Percentiles rank a stretch among this genome's conserved stretches.
Conservation (phyloP, 2,797 vertebrate species). For the Chelidonichthys spinosus region DNA sequence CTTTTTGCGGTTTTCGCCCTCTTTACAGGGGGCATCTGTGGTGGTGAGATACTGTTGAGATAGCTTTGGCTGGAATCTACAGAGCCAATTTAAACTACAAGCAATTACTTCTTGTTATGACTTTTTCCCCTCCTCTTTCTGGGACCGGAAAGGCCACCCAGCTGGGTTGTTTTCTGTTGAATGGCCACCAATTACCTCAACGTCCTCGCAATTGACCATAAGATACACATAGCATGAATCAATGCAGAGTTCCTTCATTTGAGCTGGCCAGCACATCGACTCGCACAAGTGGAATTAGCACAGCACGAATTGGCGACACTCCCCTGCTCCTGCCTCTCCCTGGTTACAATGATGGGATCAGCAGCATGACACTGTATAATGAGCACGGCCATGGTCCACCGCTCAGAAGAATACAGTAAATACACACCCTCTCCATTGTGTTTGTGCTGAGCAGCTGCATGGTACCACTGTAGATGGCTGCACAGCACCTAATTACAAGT, state of each 20-base stretch:
- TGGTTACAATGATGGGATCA: conserved; percentile 55
- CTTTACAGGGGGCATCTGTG: conserved; percentile 22
- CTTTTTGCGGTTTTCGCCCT: background rate
- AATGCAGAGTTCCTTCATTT: conserved; percentile 40
- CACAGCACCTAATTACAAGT: conserved; percentile 60
- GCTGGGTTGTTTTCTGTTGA: conserved; percentile 43
- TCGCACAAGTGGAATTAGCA: conserved; percentile 53
- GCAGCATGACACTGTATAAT: conserved; percentile 71
- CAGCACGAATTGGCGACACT: conserved; percentile 13
- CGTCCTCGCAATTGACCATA: conserved; percentile 37
- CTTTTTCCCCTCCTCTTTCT: background rate
- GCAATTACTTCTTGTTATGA: conserved; percentile 52
- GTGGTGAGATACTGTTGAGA: conserved; percentile 34
- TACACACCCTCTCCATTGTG: conserved; percentile 47
- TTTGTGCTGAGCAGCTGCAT: conserved; percentile 52
- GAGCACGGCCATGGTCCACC: conserved; percentile 55
- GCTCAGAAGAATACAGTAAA: conserved; percentile 62
- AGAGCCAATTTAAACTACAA: conserved; percentile 57
- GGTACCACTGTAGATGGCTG: conserved; percentile 30
- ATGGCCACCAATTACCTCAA: conserved; percentile 55
- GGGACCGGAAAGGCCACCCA: conserved; percentile 31
- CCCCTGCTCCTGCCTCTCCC: conserved; percentile 8
- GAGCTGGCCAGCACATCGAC: conserved; percentile 1
- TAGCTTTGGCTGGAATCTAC: conserved; percentile 48
- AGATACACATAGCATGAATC: conserved; percentile 61